These are phyloP conservation scores for Nyctalus aviator DNA, from an alignment of 2,797 vertebrate species.

Conservation along the genomic window DNA sequence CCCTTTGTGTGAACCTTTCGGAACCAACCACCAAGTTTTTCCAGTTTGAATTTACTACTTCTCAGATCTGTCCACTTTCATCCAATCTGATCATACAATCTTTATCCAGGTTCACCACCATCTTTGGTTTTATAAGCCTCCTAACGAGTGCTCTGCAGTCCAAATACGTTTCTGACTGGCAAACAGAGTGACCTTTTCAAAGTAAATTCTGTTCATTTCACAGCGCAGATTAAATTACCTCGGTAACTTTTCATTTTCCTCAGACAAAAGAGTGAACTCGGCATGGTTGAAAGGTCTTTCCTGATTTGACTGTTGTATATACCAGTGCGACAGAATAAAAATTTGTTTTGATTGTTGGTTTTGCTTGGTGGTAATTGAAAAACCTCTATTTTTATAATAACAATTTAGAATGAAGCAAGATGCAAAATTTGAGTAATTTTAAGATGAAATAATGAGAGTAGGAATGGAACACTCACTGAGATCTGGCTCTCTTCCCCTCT, in stretches of 20 bases:
- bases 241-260: background rate
- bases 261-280: background rate
- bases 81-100: background rate
- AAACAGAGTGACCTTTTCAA: slow-evolving; percentile 15
- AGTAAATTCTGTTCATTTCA: background rate
- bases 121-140: background rate
- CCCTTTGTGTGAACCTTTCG: background rate
- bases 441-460: background rate
- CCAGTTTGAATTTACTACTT: slow-evolving; percentile 30
- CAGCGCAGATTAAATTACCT: background rate
- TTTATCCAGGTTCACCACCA: background rate
- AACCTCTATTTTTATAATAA: slow-evolving; percentile 15
- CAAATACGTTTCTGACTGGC: background rate
- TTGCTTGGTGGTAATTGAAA: slow-evolving; percentile 27
- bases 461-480: background rate
- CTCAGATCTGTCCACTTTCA: background rate
- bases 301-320: background rate
- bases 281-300: background rate
- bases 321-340: background rate
- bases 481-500: background rate
- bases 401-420: background rate
- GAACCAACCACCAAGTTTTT: background rate
- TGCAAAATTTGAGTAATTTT: background rate
- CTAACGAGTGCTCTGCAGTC: background rate
- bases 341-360: background rate